Base-by-base conservation (phyloP, 2,113 vertebrate genomes). In the Thinocorus orbignyianus region DNA sequence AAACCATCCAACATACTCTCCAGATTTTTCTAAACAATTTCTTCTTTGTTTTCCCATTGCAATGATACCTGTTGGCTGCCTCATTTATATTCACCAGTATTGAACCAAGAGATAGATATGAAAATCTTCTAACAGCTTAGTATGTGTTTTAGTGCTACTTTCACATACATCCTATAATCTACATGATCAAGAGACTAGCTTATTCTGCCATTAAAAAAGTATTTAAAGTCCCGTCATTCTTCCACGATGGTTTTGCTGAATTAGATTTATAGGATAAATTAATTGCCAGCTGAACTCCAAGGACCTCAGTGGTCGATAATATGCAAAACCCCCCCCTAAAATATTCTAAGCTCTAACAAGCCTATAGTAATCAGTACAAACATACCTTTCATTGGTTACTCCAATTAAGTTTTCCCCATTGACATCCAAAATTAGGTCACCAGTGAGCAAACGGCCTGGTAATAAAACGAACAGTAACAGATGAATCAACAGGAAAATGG, bases 361-460 rank as follows among this genome's bases (percentile, higher is more conserved):
- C 15, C 28, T 20, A 31, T 44, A 77, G 28, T 19, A 51, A 73
- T 39, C 17, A 55, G 44, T 4, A 60, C 39, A 70, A 86, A 69
- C 41, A 23, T 72, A 99, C 98, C 98, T 98, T 80, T 99, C 98
- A 42, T 98, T 99, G 88, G 99, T 98, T 85, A 98, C 98, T 49
- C 98, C 99, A 13, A 95, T 86, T 96, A 99, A 96, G 89, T 98
- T 99, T 97, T 98, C 96, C 92, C 99, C 98, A 92, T 99, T 99
- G 93, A 99, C 98, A 57, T 99, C 98, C 96, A 99, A 96, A 97
- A 99, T 98, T 14, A 99, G 97, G 95, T 99, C 99, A 2, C 98
- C 99, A 86, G 98, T 95, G 94, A 97, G 98, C 90, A 99, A 97
- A 90, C 98, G 98, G 61, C 98, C 98, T 99, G 94, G 37, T 93